Evolutionary conservation across 1,140 invertebrate genomes (phyloP).

Genomic region (Bathynomus jamesi): DNA sequence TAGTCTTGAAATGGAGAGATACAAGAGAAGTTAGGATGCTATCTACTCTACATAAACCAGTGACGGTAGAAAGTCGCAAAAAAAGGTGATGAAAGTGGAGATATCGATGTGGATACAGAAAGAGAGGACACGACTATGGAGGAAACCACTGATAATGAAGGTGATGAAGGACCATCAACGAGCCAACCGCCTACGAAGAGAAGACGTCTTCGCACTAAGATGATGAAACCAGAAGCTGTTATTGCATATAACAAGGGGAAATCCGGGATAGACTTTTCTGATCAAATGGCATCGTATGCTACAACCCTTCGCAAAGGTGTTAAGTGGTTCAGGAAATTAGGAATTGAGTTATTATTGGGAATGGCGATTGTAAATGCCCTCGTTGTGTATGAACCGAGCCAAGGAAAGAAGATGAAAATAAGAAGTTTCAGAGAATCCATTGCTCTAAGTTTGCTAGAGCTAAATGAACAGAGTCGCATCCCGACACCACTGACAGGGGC

Average conservation of each 20-base stretch:
- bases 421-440: not conserved
- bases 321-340: not conserved
- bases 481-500: too few relatives aligned
- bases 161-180: not conserved
- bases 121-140: too few relatives aligned
- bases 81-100: not conserved
- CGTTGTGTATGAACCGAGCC: not conserved
- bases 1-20: constrained; percentile 19
- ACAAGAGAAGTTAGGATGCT: constrained; percentile 18
- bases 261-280: constrained; percentile 22
- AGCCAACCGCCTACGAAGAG: not conserved
- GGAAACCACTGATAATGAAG: too few relatives aligned
- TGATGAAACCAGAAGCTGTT: constrained; percentile 13
- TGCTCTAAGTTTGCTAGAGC: too few relatives aligned
- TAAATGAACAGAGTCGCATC: too few relatives aligned
- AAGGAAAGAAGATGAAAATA: not conserved
- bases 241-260: constrained; percentile 17
- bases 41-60: not conserved
- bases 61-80: too few relatives aligned
- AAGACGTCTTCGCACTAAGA: constrained; percentile 1
- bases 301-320: not conserved
- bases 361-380: not conserved
- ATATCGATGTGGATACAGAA: too few relatives aligned
- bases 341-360: not conserved
- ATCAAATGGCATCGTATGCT: constrained; percentile 12